These are phyloP conservation scores for Mellilla xanthometata DNA, from an alignment of 2,888 invertebrate genomes.

Conservation along the genomic window DNA sequence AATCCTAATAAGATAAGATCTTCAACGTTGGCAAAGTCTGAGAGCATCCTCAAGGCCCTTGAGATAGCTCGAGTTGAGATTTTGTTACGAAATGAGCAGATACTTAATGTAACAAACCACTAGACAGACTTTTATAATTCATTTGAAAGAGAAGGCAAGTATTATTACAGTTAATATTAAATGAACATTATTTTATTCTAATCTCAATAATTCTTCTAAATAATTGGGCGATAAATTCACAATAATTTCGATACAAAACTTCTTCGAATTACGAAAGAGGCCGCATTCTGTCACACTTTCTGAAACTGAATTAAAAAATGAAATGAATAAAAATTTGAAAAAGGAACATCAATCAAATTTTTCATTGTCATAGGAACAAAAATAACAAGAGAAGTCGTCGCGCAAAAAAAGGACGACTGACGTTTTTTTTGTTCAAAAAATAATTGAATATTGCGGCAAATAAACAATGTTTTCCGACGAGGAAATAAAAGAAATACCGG, in stretches of 20 bases:
- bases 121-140: constrained; percentile 5
- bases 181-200: too few species aligned
- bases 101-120: constrained; percentile 41
- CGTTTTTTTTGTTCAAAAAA: constrained; percentile 67
- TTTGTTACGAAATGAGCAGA: constrained; percentile 64
- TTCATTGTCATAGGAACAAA: constrained; percentile 60
- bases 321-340: constrained; percentile 44
- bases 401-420: constrained; percentile 58
- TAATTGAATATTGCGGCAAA: constrained; percentile 74
- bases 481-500: constrained; percentile 73
- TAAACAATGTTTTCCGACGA: constrained; percentile 79
- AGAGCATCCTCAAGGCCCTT: constrained; percentile 46
- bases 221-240: too few species aligned
- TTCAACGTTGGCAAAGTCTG: constrained; percentile 41
- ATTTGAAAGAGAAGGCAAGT: too few species aligned
- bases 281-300: not conserved
- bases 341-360: constrained; percentile 24
- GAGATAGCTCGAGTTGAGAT: constrained; percentile 39
- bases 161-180: too few species aligned
- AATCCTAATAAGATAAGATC: constrained; percentile 37
- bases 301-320: constrained; percentile 23
- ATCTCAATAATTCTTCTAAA: too few species aligned
- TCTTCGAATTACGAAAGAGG: not conserved
- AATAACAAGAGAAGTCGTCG: constrained; percentile 53
- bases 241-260: too few species aligned